Conservation (phyloP, 2,888 invertebrate species). For the Protophormia terraenovae region DNA sequence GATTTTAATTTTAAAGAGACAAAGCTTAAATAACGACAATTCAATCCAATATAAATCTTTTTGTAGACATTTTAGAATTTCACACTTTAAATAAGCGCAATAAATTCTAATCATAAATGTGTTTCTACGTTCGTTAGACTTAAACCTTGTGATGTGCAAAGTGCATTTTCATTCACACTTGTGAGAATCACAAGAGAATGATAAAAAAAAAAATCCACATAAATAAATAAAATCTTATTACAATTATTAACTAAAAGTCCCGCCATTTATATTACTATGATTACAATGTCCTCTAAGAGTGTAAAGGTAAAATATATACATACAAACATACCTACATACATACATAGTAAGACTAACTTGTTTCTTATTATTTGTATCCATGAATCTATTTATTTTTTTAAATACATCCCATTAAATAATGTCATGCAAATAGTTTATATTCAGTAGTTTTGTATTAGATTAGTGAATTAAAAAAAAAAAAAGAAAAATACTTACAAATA, state of each 20-base stretch:
- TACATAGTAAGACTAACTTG: too few species aligned
- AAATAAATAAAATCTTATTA: slow-evolving; percentile 53
- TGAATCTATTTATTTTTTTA: neutral
- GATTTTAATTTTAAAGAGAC: neutral
- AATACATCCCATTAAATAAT: neutral
- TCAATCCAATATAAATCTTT: slow-evolving; percentile 58
- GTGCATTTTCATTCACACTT: slow-evolving; percentile 64
- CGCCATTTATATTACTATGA: too few species aligned
- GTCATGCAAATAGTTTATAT: too few species aligned
- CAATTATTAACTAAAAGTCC: slow-evolving; percentile 59
- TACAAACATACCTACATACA: neutral
- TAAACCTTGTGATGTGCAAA: slow-evolving; percentile 67
- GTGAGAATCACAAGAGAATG: slow-evolving; percentile 16
- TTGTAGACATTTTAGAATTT: slow-evolving; percentile 58
- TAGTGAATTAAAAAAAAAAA: too few species aligned
- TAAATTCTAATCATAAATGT: slow-evolving; percentile 66
- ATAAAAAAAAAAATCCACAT: neutral
- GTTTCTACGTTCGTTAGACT: slow-evolving; percentile 32
- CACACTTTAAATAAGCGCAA: slow-evolving; percentile 67
- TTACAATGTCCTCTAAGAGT: slow-evolving; percentile 50
- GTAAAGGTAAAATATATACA: slow-evolving; percentile 45
- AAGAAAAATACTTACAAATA: too few species aligned
- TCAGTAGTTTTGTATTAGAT: too few species aligned
- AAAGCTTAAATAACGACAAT: neutral
- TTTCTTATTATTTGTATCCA: neutral